Evolutionary conservation across 2,888 invertebrate genomes (phyloP).

Genomic region (Brachyptera putata): DNA sequence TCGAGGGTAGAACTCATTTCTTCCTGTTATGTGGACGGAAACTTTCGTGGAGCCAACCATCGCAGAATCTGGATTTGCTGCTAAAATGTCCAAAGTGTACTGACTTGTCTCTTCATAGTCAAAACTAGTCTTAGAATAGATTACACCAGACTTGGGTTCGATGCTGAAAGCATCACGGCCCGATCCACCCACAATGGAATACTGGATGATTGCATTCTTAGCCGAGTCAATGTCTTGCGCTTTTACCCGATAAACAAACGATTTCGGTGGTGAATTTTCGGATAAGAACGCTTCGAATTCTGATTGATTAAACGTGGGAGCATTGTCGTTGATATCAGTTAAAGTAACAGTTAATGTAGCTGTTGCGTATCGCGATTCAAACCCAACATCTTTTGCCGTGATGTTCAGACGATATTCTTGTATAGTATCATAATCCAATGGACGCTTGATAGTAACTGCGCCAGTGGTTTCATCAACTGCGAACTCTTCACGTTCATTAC

Average conservation of each 20-base stretch:
- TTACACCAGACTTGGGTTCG: conserved; percentile 69
- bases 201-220: conserved; percentile 79
- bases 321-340: conserved; percentile 91
- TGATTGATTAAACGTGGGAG: conserved; percentile 77
- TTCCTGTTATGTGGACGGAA: conserved; percentile 71
- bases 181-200: conserved; percentile 72
- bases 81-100: conserved; percentile 72
- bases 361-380: conserved; percentile 68
- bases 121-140: conserved; percentile 70
- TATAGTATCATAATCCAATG: conserved; percentile 81
- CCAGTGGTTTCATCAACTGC: conserved; percentile 72
- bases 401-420: conserved; percentile 83
- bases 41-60: conserved; percentile 74
- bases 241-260: conserved; percentile 66
- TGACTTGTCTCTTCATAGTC: conserved; percentile 80
- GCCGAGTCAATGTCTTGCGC: conserved; percentile 85
- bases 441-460: conserved; percentile 70
- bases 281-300: conserved; percentile 72
- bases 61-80: conserved; percentile 79
- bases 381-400: conserved; percentile 81
- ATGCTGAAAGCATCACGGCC: conserved; percentile 72
- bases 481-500: conserved; percentile 71
- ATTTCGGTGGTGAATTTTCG: conserved; percentile 75
- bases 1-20: conserved; percentile 84
- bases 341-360: conserved; percentile 81